Conservation (phyloP, 1,140 invertebrate genomes). For the Drosophila rufa region DNA sequence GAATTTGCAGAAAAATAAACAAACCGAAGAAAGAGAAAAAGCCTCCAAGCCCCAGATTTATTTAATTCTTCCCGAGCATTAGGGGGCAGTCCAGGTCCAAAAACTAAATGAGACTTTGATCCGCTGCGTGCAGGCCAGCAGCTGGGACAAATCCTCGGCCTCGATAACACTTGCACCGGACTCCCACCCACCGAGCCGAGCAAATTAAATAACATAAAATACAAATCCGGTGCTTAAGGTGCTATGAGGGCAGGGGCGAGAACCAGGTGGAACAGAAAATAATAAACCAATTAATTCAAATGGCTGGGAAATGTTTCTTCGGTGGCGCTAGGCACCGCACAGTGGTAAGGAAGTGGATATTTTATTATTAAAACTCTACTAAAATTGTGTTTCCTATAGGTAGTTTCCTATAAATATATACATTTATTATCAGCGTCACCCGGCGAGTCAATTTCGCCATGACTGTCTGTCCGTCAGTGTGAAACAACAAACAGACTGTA, state of each 20-base stretch:
- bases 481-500: too few relatives aligned
- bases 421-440: too few relatives aligned
- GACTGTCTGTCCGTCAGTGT: too few relatives aligned
- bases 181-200: slow-evolving; percentile 7
- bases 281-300: slow-evolving; percentile 79
- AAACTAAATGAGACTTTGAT: slow-evolving; percentile 73
- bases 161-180: slow-evolving; percentile 29
- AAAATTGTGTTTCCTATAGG: not conserved
- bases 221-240: slow-evolving; percentile 62
- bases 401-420: too few relatives aligned
- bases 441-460: too few relatives aligned
- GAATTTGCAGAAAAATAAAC: slow-evolving; percentile 44
- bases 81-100: slow-evolving; percentile 25
- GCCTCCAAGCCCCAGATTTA: slow-evolving; percentile 34
- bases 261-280: slow-evolving; percentile 57
- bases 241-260: slow-evolving; percentile 4
- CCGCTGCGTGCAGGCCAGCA: slow-evolving; percentile 56
- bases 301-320: slow-evolving; percentile 23
- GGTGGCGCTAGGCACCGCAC: not conserved
- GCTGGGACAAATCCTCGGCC: slow-evolving; percentile 55
- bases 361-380: too few relatives aligned
- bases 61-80: slow-evolving; percentile 15
- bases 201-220: slow-evolving; percentile 78
- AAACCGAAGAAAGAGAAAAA: slow-evolving; percentile 21
- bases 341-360: not conserved